Percentiles rank a stretch among this genome's conserved stretches.
Conservation (phyloP, 2,797 vertebrate species). For the Channa striata region DNA sequence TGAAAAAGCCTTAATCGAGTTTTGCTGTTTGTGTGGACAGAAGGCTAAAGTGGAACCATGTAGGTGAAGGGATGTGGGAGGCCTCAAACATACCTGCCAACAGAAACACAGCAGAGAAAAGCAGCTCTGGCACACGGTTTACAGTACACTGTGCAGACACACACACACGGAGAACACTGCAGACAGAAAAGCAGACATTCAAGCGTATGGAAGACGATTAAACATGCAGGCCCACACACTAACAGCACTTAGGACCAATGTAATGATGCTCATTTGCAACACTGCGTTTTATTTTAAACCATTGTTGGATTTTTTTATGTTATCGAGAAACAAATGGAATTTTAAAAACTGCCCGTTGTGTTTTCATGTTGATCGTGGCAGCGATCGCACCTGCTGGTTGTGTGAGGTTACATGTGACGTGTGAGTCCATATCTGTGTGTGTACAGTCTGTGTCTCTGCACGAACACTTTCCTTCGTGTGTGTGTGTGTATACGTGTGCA, state of each 20-base stretch:
- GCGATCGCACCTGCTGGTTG: background rate
- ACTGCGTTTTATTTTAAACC: background rate
- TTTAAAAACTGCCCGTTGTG: background rate
- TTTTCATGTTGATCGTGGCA: constrained; percentile 7
- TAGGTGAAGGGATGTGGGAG: constrained; percentile 53
- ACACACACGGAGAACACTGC: background rate
- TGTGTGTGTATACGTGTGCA: background rate
- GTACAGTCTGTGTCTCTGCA: background rate
- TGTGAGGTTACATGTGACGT: background rate
- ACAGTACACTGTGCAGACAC: background rate
- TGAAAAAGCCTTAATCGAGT: constrained; percentile 17
- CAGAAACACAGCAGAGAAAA: constrained; percentile 14
- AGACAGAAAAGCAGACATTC: background rate
- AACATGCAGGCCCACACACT: background rate
- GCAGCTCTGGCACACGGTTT: background rate
- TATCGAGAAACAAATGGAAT: too few species aligned
- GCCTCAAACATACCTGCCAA: constrained; percentile 33
- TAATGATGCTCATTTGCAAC: constrained; percentile 14
- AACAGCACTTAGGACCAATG: background rate
- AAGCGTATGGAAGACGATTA: accelerated
- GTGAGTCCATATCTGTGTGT: background rate
- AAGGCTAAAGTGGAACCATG: constrained; percentile 35
- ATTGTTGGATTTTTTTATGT: too few species aligned
- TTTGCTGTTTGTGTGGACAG: constrained; percentile 42
- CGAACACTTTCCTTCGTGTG: too few species aligned